Percentiles rank a stretch among this genome's conserved stretches.
Conservation (phyloP, 1,140 invertebrate genomes). For the Neodiprion virginianus region DNA sequence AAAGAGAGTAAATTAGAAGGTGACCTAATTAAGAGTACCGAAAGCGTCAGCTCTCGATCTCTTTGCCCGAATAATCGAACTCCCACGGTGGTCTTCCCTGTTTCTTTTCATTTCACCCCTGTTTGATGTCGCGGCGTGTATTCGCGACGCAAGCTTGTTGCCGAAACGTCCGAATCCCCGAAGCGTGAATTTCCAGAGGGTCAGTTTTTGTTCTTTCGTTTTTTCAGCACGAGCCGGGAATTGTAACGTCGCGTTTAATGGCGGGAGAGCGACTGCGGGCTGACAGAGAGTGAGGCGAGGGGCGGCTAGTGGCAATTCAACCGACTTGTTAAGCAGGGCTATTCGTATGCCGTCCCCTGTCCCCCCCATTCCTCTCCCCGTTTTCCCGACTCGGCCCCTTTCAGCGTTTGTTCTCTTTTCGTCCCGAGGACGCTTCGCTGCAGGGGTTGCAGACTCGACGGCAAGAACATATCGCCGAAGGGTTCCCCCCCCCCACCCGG, state of each 20-base stretch:
- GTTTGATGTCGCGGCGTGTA: too few relatives aligned
- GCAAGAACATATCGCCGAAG: too few relatives aligned
- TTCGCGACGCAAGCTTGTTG: too few relatives aligned
- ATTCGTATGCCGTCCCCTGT: slow-evolving; percentile 21
- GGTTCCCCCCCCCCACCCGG: too few relatives aligned
- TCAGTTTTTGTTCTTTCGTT: slow-evolving; percentile 8
- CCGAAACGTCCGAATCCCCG: too few relatives aligned
- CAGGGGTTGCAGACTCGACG: too few relatives aligned
- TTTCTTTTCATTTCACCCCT: too few relatives aligned
- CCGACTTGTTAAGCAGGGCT: slow-evolving; percentile 20
- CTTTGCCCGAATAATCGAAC: too few relatives aligned
- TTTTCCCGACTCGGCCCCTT: background rate
- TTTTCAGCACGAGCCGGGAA: slow-evolving; percentile 20
- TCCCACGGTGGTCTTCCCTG: too few relatives aligned
- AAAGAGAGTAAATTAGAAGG: too few relatives aligned
- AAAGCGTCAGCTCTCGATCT: too few relatives aligned
- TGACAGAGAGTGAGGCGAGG: background rate
- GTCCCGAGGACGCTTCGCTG: background rate
- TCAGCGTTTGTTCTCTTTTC: background rate
- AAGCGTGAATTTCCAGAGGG: background rate
- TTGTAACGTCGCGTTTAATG: slow-evolving; percentile 10
- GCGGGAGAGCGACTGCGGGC: background rate
- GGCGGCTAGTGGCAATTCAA: slow-evolving; percentile 16
- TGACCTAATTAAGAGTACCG: too few relatives aligned
- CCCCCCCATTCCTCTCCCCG: background rate